phyloP scores from a whole-genome alignment of 2,888 invertebrate species.

The Ganaspis brasiliensis region DNA sequence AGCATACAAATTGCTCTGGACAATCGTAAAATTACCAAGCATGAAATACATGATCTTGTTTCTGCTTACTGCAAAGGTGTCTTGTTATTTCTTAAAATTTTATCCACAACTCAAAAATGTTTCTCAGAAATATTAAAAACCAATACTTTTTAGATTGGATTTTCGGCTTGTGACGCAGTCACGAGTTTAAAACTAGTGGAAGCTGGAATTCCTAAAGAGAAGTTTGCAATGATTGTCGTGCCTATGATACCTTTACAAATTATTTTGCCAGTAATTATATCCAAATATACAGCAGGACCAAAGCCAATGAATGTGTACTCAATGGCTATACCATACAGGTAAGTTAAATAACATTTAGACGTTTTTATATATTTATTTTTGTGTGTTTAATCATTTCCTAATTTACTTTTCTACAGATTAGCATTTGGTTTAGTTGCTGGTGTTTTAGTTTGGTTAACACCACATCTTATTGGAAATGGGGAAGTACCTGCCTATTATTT shows the following conservation, averaged over 20 bases:
- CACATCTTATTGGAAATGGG: slow-evolving; percentile 85
- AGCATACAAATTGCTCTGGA: slow-evolving; percentile 91
- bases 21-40: slow-evolving; percentile 91
- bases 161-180: slow-evolving; percentile 97
- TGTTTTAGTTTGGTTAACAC: slow-evolving; percentile 92
- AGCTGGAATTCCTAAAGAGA: slow-evolving; percentile 97
- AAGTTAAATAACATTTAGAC: slow-evolving; percentile 48
- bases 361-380: slow-evolving; percentile 25
- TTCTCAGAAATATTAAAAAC: slow-evolving; percentile 7
- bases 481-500: slow-evolving; percentile 89
- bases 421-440: slow-evolving; percentile 92
- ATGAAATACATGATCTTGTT: slow-evolving; percentile 90
- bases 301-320: slow-evolving; percentile 94
- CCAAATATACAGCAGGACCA: slow-evolving; percentile 92
- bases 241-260: slow-evolving; percentile 97
- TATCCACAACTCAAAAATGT: slow-evolving; percentile 9
- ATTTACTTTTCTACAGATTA: slow-evolving; percentile 83
- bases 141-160: slow-evolving; percentile 88
- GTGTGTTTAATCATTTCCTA: not conserved
- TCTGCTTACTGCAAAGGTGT: slow-evolving; percentile 96
- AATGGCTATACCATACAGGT: slow-evolving; percentile 92
- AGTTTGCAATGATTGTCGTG: slow-evolving; percentile 94
- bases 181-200: slow-evolving; percentile 97
- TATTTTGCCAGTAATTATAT: slow-evolving; percentile 92
- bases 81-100: slow-evolving; percentile 45